Base-by-base conservation (phyloP, 2,113 vertebrate genomes). In the Pristiophorus japonicus region DNA sequence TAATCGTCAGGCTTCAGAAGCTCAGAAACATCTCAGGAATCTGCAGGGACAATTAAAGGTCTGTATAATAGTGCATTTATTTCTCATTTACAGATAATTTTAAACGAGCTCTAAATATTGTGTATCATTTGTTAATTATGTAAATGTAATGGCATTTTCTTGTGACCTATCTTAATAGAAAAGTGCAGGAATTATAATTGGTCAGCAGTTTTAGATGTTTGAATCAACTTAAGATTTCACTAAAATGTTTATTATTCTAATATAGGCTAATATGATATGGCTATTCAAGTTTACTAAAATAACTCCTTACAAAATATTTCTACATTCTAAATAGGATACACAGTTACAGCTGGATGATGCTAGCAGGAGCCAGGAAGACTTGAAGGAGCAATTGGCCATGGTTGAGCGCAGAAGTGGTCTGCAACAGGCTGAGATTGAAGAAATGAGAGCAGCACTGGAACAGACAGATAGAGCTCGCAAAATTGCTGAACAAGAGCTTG, bases 41-140 rank as follows among this genome's bases (percentile, higher is more conserved):
- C 4, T 96, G n/a, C 96, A 96, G 73, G 55, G 85, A 27, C 95
- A 95, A 92, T 70, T 96, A 55, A 96, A 96, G 96, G 96, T 96
- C 5, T 16, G 87, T 67, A 51, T 51, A 59, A 94, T 16, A 12
- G 38, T 0, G 3, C 5, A 94, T 34, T 67, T 24, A 24, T 70
- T 67, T 47, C 45, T 34, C 11, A 45, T 47, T 70, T 70, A 70
- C 42, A 18, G 10, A 73, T 51, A 67, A 73, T 51, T 67, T 27
- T 16, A 47, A 94, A 7, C 4, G 45, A 66, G 38, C 42, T 47
- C 4, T 5, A 94, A 94, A 70, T 94, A 73, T 7, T 94, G 38
- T 94, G 42, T n/a, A 67, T 47, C 0, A 51, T 73, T 27, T 34
- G 11, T 34, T 0, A 94, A 24, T 66, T 12, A 67, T 8, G 20